phyloP scores from a whole-genome alignment of 2,888 invertebrate genomes.

The Mantis religiosa region DNA sequence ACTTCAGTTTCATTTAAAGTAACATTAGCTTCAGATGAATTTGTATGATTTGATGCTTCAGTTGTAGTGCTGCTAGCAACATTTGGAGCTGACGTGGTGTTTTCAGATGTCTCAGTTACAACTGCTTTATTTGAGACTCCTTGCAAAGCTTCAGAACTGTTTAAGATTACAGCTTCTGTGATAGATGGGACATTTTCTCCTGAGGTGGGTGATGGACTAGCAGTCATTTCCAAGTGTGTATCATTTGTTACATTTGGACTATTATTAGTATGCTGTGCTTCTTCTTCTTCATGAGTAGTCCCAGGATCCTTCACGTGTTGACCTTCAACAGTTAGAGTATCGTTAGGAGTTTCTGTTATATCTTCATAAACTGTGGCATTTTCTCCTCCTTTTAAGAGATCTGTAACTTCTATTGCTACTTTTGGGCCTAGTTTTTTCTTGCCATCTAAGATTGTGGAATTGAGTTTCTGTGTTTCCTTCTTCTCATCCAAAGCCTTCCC shows the following conservation, averaged over 20 bases:
- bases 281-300: constrained; percentile 16
- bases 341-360: not conserved
- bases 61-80: not conserved
- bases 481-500: not conserved
- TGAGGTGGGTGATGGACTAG: not conserved
- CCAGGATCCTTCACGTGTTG: not conserved
- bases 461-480: not conserved
- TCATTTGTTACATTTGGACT: not conserved
- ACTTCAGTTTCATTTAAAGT: not conserved
- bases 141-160: not conserved
- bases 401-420: not conserved
- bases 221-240: no score
- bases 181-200: not conserved
- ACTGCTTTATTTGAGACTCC: not conserved
- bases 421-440: not conserved
- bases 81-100: not conserved
- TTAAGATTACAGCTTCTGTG: not conserved
- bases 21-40: not conserved
- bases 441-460: not conserved
- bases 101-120: not conserved
- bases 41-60: not conserved
- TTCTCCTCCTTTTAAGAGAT: not conserved
- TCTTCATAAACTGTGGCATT: constrained; percentile 11
- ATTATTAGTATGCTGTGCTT: not conserved
- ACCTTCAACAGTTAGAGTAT: not conserved